Evolutionary conservation across 1,140 invertebrate genomes (phyloP).

Genomic region (Trichonephila inaurata): DNA sequence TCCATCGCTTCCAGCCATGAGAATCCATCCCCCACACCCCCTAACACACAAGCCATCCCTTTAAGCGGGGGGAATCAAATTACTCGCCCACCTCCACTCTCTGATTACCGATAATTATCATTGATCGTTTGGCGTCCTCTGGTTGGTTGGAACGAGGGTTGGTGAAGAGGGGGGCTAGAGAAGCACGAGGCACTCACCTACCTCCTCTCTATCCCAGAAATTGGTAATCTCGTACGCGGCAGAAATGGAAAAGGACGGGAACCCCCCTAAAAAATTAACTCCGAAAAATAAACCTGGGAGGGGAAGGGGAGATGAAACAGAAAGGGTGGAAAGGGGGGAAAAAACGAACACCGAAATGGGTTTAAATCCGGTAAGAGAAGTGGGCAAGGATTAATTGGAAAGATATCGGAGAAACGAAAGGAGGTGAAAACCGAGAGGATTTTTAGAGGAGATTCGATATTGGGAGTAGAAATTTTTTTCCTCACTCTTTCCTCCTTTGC

Average conservation of each 20-base stretch:
- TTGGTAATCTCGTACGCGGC: slow-evolving; percentile 58
- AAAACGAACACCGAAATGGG: slow-evolving; percentile 42
- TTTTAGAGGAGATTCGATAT: slow-evolving; percentile 52
- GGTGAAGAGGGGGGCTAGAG: neutral
- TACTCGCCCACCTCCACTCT: slow-evolving; percentile 73
- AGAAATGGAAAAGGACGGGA: slow-evolving; percentile 68
- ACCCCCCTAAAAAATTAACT: slow-evolving; percentile 15
- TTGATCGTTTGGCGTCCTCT: slow-evolving; percentile 60
- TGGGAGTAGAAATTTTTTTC: neutral
- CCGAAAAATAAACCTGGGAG: slow-evolving; percentile 12
- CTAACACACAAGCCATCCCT: slow-evolving; percentile 49
- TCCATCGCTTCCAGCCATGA: slow-evolving; percentile 67
- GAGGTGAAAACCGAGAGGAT: slow-evolving; percentile 38
- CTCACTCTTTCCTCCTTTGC: neutral
- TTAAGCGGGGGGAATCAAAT: slow-evolving; percentile 76
- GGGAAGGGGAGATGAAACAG: neutral
- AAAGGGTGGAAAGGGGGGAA: neutral
- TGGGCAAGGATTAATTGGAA: slow-evolving; percentile 69
- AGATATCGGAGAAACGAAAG: slow-evolving; percentile 62
- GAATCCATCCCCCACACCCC: slow-evolving; percentile 38
- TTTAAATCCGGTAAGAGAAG: slow-evolving; percentile 52
- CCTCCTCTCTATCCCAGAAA: slow-evolving; percentile 19
- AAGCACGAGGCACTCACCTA: slow-evolving; percentile 18
- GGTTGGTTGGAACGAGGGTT: neutral
- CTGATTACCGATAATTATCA: slow-evolving; percentile 77